Evolutionary conservation across 2,797 vertebrate species (phyloP), one percentile per base, ranked within the genome.

Genomic region (Chloroceryle inda): DNA sequence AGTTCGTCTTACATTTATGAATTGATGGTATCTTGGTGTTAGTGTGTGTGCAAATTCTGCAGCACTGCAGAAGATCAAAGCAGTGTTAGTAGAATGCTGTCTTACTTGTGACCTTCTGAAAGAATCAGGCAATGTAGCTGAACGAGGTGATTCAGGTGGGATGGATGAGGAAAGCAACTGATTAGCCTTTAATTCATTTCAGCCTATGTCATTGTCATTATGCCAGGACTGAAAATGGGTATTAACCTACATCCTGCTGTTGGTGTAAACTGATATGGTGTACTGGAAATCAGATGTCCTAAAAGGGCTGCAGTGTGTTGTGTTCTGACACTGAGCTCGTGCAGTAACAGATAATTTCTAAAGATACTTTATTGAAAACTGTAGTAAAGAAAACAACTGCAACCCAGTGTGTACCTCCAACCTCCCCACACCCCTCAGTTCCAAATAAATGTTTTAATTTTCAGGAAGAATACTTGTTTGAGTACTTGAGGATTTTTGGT

Each of bases 231-330:
- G 42, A 78, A 67, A 67, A 18, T 40, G 55, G 11, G 3, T 17
- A 6, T 73, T 72, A 44, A 63, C 37, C 23, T 82, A 3, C 23
- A 15, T 16, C 10, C 59, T 68, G 31, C 15, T 79, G 37, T 44
- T 38, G 21, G 29, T 56, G 18, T 38, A 35, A 76, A 24, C 16
- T 55, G 50, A 10, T 47, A 0, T 21, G 37, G 9, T 37, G 27
- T 52, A 10, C 17, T 68, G 62, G 35, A 52, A 74, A 49, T 89
- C 42, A 45, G 23, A 38, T 29, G 24, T 40, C 47, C 63, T 49
- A 7, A 2, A 67, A n/a, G 29, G 37, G n/a, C 55, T 71, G 3
- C 37, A 35, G 20, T 23, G 17, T 1, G 0, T 10, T 66, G 29
- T 44, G 3, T 76, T 69, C 69, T 22, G 5, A 26, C 9, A 20